phyloP scores from a whole-genome alignment of 2,888 invertebrate genomes.

The Crematogaster levior region DNA sequence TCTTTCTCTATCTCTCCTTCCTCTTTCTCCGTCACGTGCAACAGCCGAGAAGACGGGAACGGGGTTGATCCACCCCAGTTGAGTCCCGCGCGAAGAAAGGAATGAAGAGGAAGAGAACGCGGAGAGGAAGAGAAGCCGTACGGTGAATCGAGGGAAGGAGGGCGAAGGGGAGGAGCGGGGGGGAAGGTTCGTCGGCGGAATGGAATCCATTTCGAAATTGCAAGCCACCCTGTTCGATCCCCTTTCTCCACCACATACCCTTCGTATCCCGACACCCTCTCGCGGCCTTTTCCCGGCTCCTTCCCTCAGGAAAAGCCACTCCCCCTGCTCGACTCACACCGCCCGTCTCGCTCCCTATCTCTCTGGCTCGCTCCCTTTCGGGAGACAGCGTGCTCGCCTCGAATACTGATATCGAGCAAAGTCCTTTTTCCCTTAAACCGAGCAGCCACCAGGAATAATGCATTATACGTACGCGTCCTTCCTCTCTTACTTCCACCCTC shows the following conservation, averaged over 20 bases:
- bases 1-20: constrained; percentile 22
- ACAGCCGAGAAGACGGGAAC: constrained; percentile 71
- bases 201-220: constrained; percentile 86
- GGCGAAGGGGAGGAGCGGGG: constrained; percentile 56
- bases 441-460: constrained; percentile 82
- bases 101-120: constrained; percentile 58
- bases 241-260: constrained; percentile 66
- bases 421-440: constrained; percentile 82
- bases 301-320: constrained; percentile 84
- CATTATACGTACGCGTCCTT: constrained; percentile 78
- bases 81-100: constrained; percentile 53
- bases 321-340: constrained; percentile 38
- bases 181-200: constrained; percentile 71
- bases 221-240: constrained; percentile 80
- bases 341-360: constrained; percentile 4
- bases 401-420: constrained; percentile 85
- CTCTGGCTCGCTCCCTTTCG: constrained; percentile 54
- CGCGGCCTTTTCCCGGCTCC: constrained; percentile 67
- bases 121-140: constrained; percentile 71
- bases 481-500: constrained; percentile 63
- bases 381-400: constrained; percentile 76
- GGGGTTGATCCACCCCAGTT: constrained; percentile 78
- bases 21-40: constrained; percentile 51
- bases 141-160: constrained; percentile 59
- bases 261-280: constrained; percentile 56